phyloP scores from a whole-genome alignment of 2,797 vertebrate genomes.

The Hoplostethus mediterraneus region DNA sequence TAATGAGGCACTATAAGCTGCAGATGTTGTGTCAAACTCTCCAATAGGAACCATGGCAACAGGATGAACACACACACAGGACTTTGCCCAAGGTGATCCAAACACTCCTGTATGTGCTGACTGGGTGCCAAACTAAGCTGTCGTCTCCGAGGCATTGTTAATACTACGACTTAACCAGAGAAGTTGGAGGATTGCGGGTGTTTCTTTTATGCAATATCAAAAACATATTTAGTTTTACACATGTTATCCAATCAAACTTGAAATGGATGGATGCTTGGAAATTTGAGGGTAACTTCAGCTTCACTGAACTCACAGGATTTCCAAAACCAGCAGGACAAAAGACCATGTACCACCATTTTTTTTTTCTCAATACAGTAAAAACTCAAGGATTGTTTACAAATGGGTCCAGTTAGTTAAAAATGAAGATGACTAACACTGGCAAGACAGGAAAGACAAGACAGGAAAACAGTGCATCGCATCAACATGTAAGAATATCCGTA shows the following conservation, averaged over 20 bases:
- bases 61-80: constrained; percentile 76
- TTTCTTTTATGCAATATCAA: constrained; percentile 43
- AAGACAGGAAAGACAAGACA: constrained; percentile 26
- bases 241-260: constrained; percentile 32
- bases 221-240: constrained; percentile 63
- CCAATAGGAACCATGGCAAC: constrained; percentile 75
- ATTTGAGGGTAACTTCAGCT: constrained; percentile 43
- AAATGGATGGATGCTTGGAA: constrained; percentile 39
- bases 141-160: constrained; percentile 64
- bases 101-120: constrained; percentile 78
- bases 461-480: constrained; percentile 50
- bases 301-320: constrained; percentile 51
- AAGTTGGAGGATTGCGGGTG: constrained; percentile 39
- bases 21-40: constrained; percentile 85
- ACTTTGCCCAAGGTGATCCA: constrained; percentile 81
- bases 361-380: constrained; percentile 33
- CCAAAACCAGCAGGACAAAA: constrained; percentile 62
- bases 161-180: constrained; percentile 56
- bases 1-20: constrained; percentile 84
- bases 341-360: constrained; percentile 29
- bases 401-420: constrained; percentile 47
- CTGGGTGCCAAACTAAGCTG: constrained; percentile 63
- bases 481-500: constrained; percentile 51
- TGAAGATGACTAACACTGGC: constrained; percentile 44
- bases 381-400: constrained; percentile 44